Percentiles rank a stretch among this genome's conserved stretches.
phyloP scores from a whole-genome alignment of 1,140 invertebrate genomes.

The Cyclina sinensis region DNA sequence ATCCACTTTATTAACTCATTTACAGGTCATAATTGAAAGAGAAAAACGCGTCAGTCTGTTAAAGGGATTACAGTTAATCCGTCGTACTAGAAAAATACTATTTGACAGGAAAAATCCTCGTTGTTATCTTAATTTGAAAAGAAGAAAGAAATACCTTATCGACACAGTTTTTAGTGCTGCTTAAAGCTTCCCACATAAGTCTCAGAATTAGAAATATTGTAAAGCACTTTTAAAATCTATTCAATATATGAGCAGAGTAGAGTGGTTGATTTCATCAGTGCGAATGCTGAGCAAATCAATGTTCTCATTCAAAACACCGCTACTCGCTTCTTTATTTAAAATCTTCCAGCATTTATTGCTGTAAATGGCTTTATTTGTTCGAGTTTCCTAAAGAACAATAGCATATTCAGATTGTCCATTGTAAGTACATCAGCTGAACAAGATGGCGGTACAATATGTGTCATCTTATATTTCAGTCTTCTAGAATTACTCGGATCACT shows the following conservation, averaged over 20 bases:
- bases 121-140: not conserved
- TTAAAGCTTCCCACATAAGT: not conserved
- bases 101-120: not conserved
- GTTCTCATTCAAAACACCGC: not conserved
- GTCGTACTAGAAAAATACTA: not conserved
- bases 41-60: not conserved
- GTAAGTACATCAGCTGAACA: slow-evolving; percentile 3
- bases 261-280: not conserved
- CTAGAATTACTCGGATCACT: slow-evolving; percentile 18
- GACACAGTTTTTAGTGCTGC: not conserved
- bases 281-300: slow-evolving; percentile 16
- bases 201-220: not conserved
- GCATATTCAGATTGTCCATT: not conserved
- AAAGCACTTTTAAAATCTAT: not conserved
- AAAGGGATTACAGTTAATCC: not conserved
- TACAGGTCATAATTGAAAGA: not conserved
- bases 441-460: slow-evolving; percentile 20
- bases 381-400: slow-evolving; percentile 26
- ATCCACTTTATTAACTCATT: not conserved
- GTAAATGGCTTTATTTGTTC: slow-evolving; percentile 54
- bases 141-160: slow-evolving; percentile 9
- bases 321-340: not conserved
- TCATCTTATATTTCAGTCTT: slow-evolving; percentile 4
- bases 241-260: slow-evolving; percentile 7
- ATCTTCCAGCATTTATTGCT: slow-evolving; percentile 28